Conservation (phyloP, 2,113 vertebrate species). For the Vireo altiloquus region DNA sequence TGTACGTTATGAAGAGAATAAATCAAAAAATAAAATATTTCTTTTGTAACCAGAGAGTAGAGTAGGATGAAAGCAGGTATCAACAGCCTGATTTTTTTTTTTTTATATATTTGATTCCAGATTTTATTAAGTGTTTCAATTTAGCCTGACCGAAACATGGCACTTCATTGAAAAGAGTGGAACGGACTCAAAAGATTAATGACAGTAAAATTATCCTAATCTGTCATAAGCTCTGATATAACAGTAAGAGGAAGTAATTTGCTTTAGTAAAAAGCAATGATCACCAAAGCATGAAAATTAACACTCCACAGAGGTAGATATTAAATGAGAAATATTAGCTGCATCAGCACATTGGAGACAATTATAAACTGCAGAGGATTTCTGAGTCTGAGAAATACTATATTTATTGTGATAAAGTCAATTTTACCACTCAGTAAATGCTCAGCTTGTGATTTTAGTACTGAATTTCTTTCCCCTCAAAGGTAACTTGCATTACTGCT, state of each 20-base stretch:
- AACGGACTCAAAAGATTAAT: slow-evolving; percentile 45
- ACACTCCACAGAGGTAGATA: slow-evolving; percentile 47
- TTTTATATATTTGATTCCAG: background rate
- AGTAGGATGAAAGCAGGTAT: background rate
- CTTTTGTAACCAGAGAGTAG: background rate
- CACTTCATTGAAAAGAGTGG: background rate
- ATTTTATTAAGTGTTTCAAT: slow-evolving; percentile 23
- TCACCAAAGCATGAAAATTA: slow-evolving; percentile 59
- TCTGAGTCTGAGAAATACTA: background rate
- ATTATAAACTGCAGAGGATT: background rate
- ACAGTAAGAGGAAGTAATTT: slow-evolving; percentile 32
- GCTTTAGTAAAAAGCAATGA: slow-evolving; percentile 41
- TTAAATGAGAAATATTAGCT: slow-evolving; percentile 54
- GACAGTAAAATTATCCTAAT: slow-evolving; percentile 46
- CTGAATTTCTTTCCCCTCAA: background rate
- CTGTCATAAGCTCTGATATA: slow-evolving; percentile 33
- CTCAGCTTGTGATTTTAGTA: background rate
- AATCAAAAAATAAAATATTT: background rate
- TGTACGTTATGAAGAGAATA: background rate
- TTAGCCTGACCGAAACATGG: background rate
- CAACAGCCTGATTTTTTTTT: background rate
- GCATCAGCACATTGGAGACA: slow-evolving; percentile 34
- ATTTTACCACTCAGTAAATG: background rate
- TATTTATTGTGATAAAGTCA: slow-evolving; percentile 20
- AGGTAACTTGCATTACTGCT: background rate